A percentile compares a stretch with the other conserved stretches of the same genome.
These are phyloP conservation scores for Zygogramma bicolorata DNA, from an alignment of 2,888 invertebrate genomes.

Conservation along the genomic window DNA sequence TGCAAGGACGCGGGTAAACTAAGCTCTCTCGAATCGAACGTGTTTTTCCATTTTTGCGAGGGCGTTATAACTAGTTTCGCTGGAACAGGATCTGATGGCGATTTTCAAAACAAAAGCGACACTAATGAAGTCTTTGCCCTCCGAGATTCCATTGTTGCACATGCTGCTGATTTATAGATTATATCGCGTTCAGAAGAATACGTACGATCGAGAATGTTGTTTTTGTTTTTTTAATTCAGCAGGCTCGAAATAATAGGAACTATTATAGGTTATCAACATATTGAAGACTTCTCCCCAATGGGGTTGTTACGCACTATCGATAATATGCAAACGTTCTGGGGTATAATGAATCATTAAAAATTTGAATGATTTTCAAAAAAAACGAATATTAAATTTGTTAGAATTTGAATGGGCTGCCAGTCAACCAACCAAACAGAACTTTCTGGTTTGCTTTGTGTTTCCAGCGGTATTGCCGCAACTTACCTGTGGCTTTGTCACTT, in stretches of 20 bases:
- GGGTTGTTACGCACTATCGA: too few species aligned
- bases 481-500: too few species aligned
- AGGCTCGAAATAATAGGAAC: not conserved
- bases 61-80: constrained; percentile 56
- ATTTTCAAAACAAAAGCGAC: constrained; percentile 24
- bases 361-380: too few species aligned
- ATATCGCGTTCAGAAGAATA: not conserved
- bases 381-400: too few species aligned
- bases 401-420: too few species aligned
- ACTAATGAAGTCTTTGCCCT: constrained; percentile 37
- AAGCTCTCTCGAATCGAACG: constrained; percentile 34
- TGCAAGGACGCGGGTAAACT: constrained; percentile 50
- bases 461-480: too few species aligned
- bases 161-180: not conserved
- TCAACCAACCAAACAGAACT: too few species aligned
- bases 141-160: constrained; percentile 7
- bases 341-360: too few species aligned
- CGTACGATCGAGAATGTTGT: not conserved
- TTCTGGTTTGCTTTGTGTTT: too few species aligned
- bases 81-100: constrained; percentile 51
- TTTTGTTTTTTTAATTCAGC: not conserved
- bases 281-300: too few species aligned
- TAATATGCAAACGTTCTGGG: too few species aligned
- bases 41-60: constrained; percentile 51
- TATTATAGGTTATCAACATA: not conserved